Evolutionary conservation across 2,888 invertebrate genomes (phyloP).

Genomic region (Tuta absoluta): DNA sequence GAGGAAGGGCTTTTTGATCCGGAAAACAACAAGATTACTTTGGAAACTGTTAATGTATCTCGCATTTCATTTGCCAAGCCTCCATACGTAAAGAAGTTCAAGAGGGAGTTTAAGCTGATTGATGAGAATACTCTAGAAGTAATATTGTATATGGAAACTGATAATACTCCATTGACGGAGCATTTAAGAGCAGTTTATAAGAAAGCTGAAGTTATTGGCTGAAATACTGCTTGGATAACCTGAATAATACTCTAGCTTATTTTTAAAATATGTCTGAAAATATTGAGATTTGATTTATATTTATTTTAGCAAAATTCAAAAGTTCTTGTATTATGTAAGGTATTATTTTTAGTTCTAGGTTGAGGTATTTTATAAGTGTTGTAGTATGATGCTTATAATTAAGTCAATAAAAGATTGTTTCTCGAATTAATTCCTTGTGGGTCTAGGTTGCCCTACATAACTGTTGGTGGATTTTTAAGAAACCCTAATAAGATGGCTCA

Average conservation of each 20-base stretch:
- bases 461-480: too few relatives aligned
- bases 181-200: constrained; percentile 79
- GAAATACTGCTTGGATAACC: too few relatives aligned
- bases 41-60: constrained; percentile 71
- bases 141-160: constrained; percentile 78
- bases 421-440: too few relatives aligned
- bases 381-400: neutral
- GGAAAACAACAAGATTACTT: constrained; percentile 63
- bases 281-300: too few relatives aligned
- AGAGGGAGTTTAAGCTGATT: constrained; percentile 59
- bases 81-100: constrained; percentile 74
- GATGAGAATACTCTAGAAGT: constrained; percentile 64
- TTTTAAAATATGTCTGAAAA: too few relatives aligned
- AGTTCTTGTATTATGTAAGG: too few relatives aligned
- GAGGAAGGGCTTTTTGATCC: constrained; percentile 80
- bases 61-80: constrained; percentile 78
- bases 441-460: too few relatives aligned
- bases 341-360: too few relatives aligned
- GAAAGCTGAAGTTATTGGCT: constrained; percentile 42
- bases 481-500: too few relatives aligned
- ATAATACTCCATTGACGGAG: constrained; percentile 73
- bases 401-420: neutral
- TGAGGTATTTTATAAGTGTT: too few relatives aligned
- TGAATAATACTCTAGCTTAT: too few relatives aligned
- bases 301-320: too few relatives aligned